Evolutionary conservation across 2,113 vertebrate species (phyloP), one percentile per base, ranked within the genome.

Genomic region (Ochotona princeps): DNA sequence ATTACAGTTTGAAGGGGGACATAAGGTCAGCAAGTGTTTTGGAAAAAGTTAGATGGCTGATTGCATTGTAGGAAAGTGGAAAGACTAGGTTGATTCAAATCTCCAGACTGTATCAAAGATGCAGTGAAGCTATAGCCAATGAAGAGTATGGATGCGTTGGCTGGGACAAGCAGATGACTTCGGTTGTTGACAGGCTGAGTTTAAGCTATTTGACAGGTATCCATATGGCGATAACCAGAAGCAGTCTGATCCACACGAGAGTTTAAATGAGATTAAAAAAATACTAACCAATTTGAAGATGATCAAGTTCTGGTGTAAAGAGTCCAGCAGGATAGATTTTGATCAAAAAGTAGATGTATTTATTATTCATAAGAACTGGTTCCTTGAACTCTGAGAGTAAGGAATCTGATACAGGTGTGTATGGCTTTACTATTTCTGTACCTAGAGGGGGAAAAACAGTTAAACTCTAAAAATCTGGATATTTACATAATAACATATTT

Each of bases 271-370:
- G 4, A 49, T 85, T 26, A 35, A 87, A 72, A 70, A 54, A 51
- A 87, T 72, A 96, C 97, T 98, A 96, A 99, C 99, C 99, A n/a
- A 98, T 97, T 60, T 97, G 97, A 83, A 99, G 97, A 82, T 44
- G 96, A 97, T 98, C 97, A 92, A 99, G 98, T 35, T 99, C 97
- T 63, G 98, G 98, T 44, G 98, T 99, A 86, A 99, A 97, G 8
- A 98, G 96, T 91, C 99, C 99, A 92, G 96, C 96, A 79, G 99
- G 97, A 96, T 99, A 99, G 83, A 99, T 97, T 98, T 99, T 99
- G 96, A 99, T 98, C 98, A 99, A 99, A 97, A 99, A 98, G 98
- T 98, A 99, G 95, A 99, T 95, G 92, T 97, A 97, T 21, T 97
- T 96, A 84, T 85, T 96, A 82, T 67, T 96, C 94, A 49, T 82